Percentiles rank a stretch among this genome's conserved stretches.
These are phyloP conservation scores for Hofmannophila pseudospretella DNA, from an alignment of 2,888 invertebrate genomes.

Conservation along the genomic window DNA sequence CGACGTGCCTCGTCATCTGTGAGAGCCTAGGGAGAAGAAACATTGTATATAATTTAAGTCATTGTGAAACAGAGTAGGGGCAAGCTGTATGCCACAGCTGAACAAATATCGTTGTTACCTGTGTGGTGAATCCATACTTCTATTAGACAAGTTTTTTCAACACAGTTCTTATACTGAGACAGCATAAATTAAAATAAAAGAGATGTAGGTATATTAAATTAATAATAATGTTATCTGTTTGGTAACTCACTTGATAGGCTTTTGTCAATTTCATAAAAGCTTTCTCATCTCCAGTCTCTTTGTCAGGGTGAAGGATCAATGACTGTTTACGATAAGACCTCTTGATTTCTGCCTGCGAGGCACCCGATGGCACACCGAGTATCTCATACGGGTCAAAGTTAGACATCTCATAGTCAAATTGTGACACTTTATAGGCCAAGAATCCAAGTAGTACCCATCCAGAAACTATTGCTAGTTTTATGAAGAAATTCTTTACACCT, in stretches of 20 bases:
- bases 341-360: constrained; percentile 93
- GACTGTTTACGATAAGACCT: constrained; percentile 97
- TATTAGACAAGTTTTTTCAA: too few relatives aligned
- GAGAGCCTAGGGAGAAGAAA: constrained; percentile 80
- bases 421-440: constrained; percentile 93
- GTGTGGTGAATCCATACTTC: too few relatives aligned
- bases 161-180: too few relatives aligned
- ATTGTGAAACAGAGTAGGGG: too few relatives aligned
- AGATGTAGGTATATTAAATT: too few relatives aligned
- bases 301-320: constrained; percentile 97
- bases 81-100: too few relatives aligned
- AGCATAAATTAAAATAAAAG: too few relatives aligned
- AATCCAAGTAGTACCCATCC: constrained; percentile 91
- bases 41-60: too few relatives aligned
- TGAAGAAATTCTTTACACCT: constrained; percentile 86
- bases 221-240: constrained; percentile 15
- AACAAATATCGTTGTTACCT: too few relatives aligned
- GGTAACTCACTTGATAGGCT: constrained; percentile 85
- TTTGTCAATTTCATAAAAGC: constrained; percentile 98
- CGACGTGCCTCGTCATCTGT: constrained; percentile 98
- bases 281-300: constrained; percentile 97
- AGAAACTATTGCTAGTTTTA: constrained; percentile 85
- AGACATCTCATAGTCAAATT: constrained; percentile 98
- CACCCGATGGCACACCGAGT: constrained; percentile 90
- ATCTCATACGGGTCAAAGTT: constrained; percentile 99